Conservation (phyloP, 2,888 invertebrate species). For the Escarpia spicata region DNA sequence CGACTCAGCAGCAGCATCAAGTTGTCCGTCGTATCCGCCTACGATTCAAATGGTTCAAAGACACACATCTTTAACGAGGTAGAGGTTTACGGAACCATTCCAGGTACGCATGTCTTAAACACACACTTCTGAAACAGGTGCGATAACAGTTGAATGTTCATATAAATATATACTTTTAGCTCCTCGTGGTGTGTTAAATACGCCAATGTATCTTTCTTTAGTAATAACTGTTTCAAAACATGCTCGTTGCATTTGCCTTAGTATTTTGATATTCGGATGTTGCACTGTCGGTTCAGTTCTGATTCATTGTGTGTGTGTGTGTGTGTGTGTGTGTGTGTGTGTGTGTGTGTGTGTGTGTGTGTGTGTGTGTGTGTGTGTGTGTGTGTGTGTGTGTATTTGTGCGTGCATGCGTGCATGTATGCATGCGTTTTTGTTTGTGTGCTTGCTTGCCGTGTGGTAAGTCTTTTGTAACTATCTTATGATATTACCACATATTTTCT, state of each 20-base stretch:
- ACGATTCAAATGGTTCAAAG: neutral
- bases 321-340: too few species aligned
- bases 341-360: neutral
- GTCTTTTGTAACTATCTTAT: neutral
- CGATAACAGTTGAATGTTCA: neutral
- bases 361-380: neutral
- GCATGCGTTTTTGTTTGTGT: neutral
- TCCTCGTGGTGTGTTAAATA: too few species aligned
- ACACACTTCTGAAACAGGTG: neutral
- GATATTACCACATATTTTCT: neutral
- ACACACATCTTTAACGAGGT: neutral
- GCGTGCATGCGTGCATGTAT: neutral
- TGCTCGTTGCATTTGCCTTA: neutral
- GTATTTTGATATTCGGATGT: too few species aligned
- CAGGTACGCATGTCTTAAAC: neutral
- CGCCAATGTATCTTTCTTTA: too few species aligned
- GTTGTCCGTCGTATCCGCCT: neutral
- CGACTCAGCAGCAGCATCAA: neutral
- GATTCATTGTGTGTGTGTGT: neutral
- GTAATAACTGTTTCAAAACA: too few species aligned
- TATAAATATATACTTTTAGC: too few species aligned
- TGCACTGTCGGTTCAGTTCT: neutral
- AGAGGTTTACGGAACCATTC: neutral
- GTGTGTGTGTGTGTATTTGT: neutral
- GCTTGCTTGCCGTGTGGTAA: neutral